Evolutionary conservation across 1,140 invertebrate genomes (phyloP).

Genomic region (Dreissena polymorpha): DNA sequence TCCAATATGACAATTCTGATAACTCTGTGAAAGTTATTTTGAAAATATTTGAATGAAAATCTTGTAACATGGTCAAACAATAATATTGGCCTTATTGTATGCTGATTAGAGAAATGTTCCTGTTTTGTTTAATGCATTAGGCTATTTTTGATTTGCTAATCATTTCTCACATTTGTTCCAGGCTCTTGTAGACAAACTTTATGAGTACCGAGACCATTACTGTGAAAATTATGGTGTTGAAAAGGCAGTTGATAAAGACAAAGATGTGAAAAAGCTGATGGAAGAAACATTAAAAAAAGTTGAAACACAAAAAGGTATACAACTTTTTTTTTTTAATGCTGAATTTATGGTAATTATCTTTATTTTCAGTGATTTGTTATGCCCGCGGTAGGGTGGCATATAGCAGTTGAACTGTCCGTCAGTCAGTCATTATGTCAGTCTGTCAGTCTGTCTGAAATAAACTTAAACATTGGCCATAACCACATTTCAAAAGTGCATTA

Average conservation of each 20-base stretch:
- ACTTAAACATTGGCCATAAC: too few relatives aligned
- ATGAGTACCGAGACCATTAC: slow-evolving; percentile 88
- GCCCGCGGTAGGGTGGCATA: too few relatives aligned
- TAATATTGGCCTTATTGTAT: neutral
- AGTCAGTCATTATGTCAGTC: too few relatives aligned
- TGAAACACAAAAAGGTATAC: slow-evolving; percentile 85
- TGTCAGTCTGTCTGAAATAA: too few relatives aligned
- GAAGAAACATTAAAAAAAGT: slow-evolving; percentile 84
- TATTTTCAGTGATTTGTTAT: slow-evolving; percentile 3
- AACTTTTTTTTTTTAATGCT: neutral
- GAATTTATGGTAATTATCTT: neutral
- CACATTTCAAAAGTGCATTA: neutral
- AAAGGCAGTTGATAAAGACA: slow-evolving; percentile 85
- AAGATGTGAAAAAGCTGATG: slow-evolving; percentile 85
- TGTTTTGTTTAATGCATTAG: neutral
- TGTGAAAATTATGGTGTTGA: slow-evolving; percentile 88
- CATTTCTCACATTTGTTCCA: slow-evolving; percentile 75
- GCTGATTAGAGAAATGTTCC: neutral
- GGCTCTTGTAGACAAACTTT: slow-evolving; percentile 85
- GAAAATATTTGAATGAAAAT: too few relatives aligned
- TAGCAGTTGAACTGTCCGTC: too few relatives aligned
- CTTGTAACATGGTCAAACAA: too few relatives aligned
- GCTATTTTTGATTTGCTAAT: neutral
- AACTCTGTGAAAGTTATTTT: too few relatives aligned
- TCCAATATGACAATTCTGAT: too few relatives aligned